Percentiles rank a stretch among this genome's conserved stretches.
phyloP scores from a whole-genome alignment of 2,888 invertebrate species.

The Drosophila vallismaia region DNA sequence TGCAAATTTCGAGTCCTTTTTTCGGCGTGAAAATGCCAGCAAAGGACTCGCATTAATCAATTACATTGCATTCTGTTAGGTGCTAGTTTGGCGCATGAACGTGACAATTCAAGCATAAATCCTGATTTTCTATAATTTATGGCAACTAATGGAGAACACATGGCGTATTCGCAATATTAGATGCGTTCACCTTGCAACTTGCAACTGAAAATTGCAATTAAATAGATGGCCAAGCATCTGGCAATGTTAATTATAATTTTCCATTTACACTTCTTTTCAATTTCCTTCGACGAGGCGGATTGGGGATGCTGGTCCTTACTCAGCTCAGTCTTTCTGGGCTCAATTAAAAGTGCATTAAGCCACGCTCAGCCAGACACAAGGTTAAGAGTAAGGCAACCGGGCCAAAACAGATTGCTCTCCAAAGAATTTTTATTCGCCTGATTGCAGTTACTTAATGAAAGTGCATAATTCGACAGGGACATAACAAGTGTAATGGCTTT shows the following conservation, averaged over 20 bases:
- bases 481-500: background rate
- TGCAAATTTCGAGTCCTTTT: conserved; percentile 36
- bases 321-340: conserved; percentile 40
- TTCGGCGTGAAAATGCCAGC: conserved; percentile 19
- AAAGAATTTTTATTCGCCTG: conserved; percentile 63
- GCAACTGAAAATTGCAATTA: conserved; percentile 20
- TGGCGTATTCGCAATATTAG: conserved; percentile 65
- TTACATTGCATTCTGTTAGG: conserved; percentile 27
- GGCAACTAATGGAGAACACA: conserved; percentile 69
- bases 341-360: conserved; percentile 78
- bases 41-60: conserved; percentile 62
- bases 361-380: conserved; percentile 53
- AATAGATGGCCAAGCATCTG: conserved; percentile 43
- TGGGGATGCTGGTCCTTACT: conserved; percentile 23
- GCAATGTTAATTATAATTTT: conserved; percentile 71
- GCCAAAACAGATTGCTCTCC: conserved; percentile 47
- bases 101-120: conserved; percentile 74
- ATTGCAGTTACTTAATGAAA: conserved; percentile 76
- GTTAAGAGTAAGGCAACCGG: conserved; percentile 52
- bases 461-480: conserved; percentile 59
- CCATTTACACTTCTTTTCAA: conserved; percentile 61
- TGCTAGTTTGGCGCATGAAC: conserved; percentile 49
- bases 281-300: conserved; percentile 38
- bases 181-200: conserved; percentile 20
- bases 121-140: conserved; percentile 74